Conservation (phyloP, 2,797 vertebrate species). For the Hydrocynus forskahlii region DNA sequence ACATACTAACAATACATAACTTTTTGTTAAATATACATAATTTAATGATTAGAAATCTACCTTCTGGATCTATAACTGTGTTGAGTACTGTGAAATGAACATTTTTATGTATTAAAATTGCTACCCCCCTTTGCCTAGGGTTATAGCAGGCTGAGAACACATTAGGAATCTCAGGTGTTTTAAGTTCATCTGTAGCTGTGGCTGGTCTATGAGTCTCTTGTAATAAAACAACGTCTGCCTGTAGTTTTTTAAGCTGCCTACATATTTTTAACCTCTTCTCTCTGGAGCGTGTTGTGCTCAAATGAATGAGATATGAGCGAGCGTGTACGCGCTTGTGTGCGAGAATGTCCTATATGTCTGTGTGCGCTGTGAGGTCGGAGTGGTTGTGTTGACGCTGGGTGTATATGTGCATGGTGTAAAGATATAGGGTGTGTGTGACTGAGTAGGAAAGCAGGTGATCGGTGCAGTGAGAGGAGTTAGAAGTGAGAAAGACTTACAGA, state of each 20-base stretch:
- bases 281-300: no score
- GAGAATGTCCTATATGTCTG: background rate
- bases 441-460: background rate
- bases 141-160: constrained; percentile 28
- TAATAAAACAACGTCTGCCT: no score
- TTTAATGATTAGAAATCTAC: constrained; percentile 33
- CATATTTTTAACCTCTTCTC: no score
- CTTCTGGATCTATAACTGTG: no score
- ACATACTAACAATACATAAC: constrained; percentile 32
- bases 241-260: no score
- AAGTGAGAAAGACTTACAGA: background rate
- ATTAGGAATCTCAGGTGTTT: constrained; percentile 25
- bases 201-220: constrained; percentile 14
- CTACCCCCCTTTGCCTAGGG: constrained; percentile 27
- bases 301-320: no score
- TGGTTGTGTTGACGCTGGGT: no score
- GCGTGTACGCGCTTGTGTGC: background rate
- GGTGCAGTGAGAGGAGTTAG: background rate
- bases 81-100: no score
- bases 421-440: background rate
- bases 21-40: constrained; percentile 31
- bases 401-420: background rate
- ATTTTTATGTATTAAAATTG: no score
- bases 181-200: constrained; percentile 12
- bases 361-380: background rate